These are phyloP conservation scores for Mastomys natalensis DNA, from an alignment of 2,113 vertebrate species.

Conservation along the genomic window DNA sequence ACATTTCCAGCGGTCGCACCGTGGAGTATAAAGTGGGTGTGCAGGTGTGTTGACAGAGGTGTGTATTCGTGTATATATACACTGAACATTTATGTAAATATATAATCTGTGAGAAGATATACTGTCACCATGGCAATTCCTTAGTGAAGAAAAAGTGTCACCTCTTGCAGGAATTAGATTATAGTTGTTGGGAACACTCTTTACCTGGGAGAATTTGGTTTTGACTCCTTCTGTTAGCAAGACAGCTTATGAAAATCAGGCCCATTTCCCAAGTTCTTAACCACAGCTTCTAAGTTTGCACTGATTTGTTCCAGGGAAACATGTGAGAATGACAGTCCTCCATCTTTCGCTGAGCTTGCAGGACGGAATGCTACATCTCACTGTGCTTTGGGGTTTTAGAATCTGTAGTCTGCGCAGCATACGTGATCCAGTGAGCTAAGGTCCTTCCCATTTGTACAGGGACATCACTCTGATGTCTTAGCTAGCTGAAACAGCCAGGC, in stretches of 20 bases:
- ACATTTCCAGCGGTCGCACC: neutral
- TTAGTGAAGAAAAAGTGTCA: neutral
- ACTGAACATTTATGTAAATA: neutral
- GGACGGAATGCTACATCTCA: neutral
- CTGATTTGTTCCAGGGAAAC: constrained; percentile 28
- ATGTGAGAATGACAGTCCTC: neutral
- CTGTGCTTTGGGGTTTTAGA: neutral
- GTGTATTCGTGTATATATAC: too few relatives aligned
- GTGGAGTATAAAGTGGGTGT: neutral
- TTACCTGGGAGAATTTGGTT: neutral
- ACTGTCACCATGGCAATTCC: neutral
- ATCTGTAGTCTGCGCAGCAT: neutral
- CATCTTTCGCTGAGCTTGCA: constrained; percentile 16
- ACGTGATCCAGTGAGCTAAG: neutral
- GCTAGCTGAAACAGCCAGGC: neutral
- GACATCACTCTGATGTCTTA: neutral
- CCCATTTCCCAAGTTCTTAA: constrained; percentile 13
- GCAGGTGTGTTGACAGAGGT: neutral
- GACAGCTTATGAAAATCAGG: constrained; percentile 14
- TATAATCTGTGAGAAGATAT: neutral
- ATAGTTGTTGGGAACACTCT: constrained; percentile 26
- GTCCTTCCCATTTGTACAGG: neutral
- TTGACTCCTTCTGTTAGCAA: constrained; percentile 20
- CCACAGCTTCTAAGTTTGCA: constrained; percentile 7
- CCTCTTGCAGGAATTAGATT: neutral